Evolutionary conservation across 2,113 vertebrate species (phyloP).

Genomic region (Casuarius casuarius): DNA sequence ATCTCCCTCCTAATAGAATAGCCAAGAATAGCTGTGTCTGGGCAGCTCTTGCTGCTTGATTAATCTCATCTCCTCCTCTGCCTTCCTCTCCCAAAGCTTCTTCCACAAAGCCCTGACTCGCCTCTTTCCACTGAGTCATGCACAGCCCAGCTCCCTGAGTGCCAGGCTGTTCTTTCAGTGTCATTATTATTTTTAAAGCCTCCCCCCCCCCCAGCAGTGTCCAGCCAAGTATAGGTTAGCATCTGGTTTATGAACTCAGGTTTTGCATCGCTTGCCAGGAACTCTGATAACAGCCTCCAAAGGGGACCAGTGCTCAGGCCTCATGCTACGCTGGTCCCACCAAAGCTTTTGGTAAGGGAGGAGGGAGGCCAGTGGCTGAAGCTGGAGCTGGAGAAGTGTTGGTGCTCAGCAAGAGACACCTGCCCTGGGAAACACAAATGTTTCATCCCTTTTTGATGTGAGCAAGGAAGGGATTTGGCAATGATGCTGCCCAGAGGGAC

Average conservation of each 20-base stretch:
- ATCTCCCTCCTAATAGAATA: slow-evolving; percentile 7
- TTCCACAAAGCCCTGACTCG: neutral
- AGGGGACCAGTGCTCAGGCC: neutral
- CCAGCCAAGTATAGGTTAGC: neutral
- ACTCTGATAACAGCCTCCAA: neutral
- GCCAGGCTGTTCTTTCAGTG: neutral
- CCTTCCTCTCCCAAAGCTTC: neutral
- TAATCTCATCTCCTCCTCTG: neutral
- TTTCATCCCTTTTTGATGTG: neutral
- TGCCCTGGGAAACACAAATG: neutral
- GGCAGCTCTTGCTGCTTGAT: slow-evolving; percentile 2
- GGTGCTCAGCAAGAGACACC: too few species aligned
- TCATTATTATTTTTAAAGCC: neutral
- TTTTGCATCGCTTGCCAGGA: neutral
- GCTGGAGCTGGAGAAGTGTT: fast-evolving
- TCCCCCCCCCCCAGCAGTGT: too few species aligned
- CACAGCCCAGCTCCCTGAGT: neutral
- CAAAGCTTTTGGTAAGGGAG: neutral
- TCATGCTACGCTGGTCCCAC: fast-evolving
- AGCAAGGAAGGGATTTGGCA: neutral
- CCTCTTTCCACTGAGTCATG: slow-evolving; percentile 10
- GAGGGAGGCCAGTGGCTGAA: neutral
- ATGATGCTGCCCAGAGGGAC: neutral
- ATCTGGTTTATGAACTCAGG: neutral
- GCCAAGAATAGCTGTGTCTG: slow-evolving; percentile 18